Percentiles rank a stretch among this genome's conserved stretches.
These are phyloP conservation scores for Varanus komodoensis DNA, from an alignment of 2,113 vertebrate species.

Conservation along the genomic window DNA sequence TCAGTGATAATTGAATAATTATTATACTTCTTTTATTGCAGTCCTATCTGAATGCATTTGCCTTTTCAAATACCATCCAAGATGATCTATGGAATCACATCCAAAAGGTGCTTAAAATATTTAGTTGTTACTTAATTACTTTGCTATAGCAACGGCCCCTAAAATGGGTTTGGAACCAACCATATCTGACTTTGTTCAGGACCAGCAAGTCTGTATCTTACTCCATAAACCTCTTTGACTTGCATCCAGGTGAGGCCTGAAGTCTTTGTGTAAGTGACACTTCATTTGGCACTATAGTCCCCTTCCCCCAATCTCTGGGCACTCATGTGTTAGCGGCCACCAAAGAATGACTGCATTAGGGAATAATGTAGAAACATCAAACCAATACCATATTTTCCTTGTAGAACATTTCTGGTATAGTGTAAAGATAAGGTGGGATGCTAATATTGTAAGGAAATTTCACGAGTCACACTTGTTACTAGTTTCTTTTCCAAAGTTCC, in stretches of 20 bases:
- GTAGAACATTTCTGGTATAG: background rate
- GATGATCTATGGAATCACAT: conserved; percentile 84
- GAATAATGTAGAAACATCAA: background rate
- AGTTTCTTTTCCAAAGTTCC: too few species aligned
- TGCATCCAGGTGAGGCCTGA: background rate
- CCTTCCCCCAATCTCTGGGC: background rate
- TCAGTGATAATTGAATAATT: conserved; percentile 60
- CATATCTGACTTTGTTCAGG: conserved; percentile 40
- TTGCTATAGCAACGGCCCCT: background rate
- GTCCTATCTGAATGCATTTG: conserved; percentile 80
- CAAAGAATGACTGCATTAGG: background rate
- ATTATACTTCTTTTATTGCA: conserved; percentile 67
- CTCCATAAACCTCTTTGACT: background rate
- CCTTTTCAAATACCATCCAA: conserved; percentile 81
- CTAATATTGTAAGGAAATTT: background rate
- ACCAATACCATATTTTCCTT: background rate
- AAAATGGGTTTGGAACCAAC: conserved; percentile 28
- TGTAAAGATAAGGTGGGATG: background rate
- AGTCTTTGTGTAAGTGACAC: background rate
- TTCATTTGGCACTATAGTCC: background rate
- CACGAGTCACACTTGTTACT: too few species aligned
- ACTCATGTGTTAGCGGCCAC: background rate
- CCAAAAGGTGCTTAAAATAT: conserved; percentile 77
- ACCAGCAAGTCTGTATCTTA: background rate
- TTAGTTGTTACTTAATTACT: background rate